Base-by-base conservation (phyloP, 2,888 invertebrate species). In the Sthenelais limicola region DNA sequence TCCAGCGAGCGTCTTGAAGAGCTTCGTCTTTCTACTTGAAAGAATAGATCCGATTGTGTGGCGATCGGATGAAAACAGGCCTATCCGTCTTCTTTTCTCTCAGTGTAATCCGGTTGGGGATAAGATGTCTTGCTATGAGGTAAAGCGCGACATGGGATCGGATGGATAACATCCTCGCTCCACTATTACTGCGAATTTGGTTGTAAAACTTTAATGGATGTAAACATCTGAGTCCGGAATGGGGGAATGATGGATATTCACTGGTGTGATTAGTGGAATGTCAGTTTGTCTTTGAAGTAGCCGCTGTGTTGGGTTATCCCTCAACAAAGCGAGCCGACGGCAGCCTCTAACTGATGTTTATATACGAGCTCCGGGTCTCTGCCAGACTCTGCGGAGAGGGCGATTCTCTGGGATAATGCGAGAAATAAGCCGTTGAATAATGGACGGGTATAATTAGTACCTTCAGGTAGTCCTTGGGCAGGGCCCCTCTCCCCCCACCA, bases 361-460 rank as follows among this genome's bases (percentile, higher is more conserved):
- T 62, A 38, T 62, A 62, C 21, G 35, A 38, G 26, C 38, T 18
- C 3, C 24, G 12, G 38, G 38, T 62, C 38, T 24, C 38, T 7
- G 52, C 26, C 62, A 7, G 1, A 9, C 21, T 26, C 62, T 21
- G 38, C 15, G 1, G 38, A 43, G 21, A 1, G 3, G 62, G 24
- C 38, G 38, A 62, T 62, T 62, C 43, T 4, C 24, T 35, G 26
- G 62, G 62, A 62, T 62, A 62, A 62, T 62, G 62, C 62, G 35
- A 62, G 62, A 62, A 62, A 62, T 62, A 62, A 62, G 62, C 62
- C 43, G 38, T 62, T 62, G 62, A 62, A 62, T 62, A 62, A 62
- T 62, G 62, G 62, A 62, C 9, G 12, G 38, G 24, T 62, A 62
- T 62, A 62, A 62, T 62, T 62, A 62, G 62, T 38, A 24, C 62